Percentiles rank a stretch among this genome's conserved stretches.
Evolutionary conservation across 2,113 vertebrate species (phyloP).

Genomic region (Phrynosoma blainvillii): DNA sequence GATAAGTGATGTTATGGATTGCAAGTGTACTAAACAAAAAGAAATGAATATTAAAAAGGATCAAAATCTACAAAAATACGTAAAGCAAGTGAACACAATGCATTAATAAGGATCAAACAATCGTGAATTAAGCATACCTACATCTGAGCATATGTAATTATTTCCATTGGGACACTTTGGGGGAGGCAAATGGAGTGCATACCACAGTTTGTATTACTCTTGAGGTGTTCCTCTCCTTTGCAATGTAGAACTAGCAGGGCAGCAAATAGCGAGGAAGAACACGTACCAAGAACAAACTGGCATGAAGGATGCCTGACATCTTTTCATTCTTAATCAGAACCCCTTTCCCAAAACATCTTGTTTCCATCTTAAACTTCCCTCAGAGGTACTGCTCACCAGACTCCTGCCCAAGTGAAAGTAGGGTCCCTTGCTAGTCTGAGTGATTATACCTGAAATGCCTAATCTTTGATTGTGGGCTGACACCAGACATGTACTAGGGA

Average conservation of each 20-base stretch:
- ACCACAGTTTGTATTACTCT: background rate
- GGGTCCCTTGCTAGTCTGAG: no score
- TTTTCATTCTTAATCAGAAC: background rate
- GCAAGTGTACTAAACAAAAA: no score
- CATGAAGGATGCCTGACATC: background rate
- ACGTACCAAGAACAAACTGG: no score
- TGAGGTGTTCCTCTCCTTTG: background rate
- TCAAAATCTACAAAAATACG: no score
- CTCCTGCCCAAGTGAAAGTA: background rate
- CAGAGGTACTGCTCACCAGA: background rate
- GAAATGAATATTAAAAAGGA: no score
- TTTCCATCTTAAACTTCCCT: background rate
- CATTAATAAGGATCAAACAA: no score
- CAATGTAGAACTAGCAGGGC: background rate
- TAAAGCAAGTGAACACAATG: no score
- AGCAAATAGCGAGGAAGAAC: background rate
- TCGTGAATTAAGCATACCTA: no score
- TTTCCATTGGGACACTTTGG: no score
- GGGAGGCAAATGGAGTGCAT: no score
- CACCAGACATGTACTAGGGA: fast-evolving
- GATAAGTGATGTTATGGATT: no score
- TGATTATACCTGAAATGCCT: background rate
- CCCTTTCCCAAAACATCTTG: background rate
- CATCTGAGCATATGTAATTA: no score
- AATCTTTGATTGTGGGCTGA: background rate